Percentiles rank a stretch among this genome's conserved stretches.
Evolutionary conservation across 1,140 invertebrate genomes (phyloP).

Genomic region (Caenorhabditis inopinata): DNA sequence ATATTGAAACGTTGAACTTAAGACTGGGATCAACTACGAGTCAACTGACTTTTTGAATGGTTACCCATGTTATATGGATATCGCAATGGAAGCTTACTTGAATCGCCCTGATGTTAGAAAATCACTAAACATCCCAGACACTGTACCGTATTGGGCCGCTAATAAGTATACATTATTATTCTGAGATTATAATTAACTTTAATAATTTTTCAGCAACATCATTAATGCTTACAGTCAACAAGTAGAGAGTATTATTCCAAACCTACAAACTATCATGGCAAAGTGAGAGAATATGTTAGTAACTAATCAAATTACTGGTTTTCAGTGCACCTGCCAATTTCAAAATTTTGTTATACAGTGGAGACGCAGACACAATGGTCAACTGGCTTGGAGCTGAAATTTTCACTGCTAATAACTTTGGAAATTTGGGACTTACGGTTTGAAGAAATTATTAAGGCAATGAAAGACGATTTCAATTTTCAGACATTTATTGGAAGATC

Average conservation of each 20-base stretch:
- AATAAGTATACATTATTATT: conserved; percentile 6
- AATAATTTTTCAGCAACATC: not conserved
- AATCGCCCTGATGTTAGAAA: conserved; percentile 64
- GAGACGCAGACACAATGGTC: conserved; percentile 70
- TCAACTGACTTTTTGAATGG: conserved; percentile 38
- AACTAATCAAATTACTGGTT: not conserved
- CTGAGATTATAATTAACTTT: not conserved
- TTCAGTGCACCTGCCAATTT: conserved; percentile 8
- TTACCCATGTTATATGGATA: conserved; percentile 47
- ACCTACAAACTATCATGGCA: conserved; percentile 25
- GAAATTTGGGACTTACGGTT: conserved; percentile 27
- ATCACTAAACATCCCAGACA: conserved; percentile 68
- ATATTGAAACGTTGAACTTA: not conserved
- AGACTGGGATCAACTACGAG: conserved; percentile 44
- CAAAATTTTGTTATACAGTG: conserved; percentile 48
- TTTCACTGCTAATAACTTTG: conserved; percentile 48
- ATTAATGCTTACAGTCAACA: conserved; percentile 39
- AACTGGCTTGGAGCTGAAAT: conserved; percentile 70
- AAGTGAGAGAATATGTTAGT: not conserved
- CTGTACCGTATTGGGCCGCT: conserved; percentile 59
- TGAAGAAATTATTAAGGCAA: no score
- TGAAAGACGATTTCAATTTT: no score
- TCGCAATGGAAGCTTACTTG: conserved; percentile 62
- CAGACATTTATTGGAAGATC: not conserved
- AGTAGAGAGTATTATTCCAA: not conserved